phyloP scores from a whole-genome alignment of 2,888 invertebrate genomes.

The Sylvicola cinctus region DNA sequence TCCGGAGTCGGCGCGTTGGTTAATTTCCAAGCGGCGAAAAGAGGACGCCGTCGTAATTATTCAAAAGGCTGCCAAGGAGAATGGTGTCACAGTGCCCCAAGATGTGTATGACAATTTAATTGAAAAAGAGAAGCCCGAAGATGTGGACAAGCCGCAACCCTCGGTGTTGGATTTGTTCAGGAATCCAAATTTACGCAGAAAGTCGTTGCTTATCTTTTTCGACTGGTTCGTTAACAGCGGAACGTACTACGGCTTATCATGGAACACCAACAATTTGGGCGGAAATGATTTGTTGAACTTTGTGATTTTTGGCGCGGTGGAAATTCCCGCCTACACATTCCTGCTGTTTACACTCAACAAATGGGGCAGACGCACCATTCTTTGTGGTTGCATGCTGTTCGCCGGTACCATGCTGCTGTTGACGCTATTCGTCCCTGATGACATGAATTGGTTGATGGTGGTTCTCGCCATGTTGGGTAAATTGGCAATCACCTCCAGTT shows the following conservation, averaged over 20 bases:
- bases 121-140: constrained; percentile 18
- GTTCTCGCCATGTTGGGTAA: constrained; percentile 48
- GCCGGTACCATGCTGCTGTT: constrained; percentile 36
- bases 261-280: constrained; percentile 50
- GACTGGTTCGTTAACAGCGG: constrained; percentile 62
- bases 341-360: constrained; percentile 42
- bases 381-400: constrained; percentile 45
- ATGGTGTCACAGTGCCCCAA: constrained; percentile 34
- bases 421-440: constrained; percentile 33
- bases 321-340: constrained; percentile 50
- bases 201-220: constrained; percentile 46
- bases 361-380: constrained; percentile 45
- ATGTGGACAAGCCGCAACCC: constrained; percentile 18
- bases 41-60: constrained; percentile 39
- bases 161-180: constrained; percentile 37
- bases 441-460: constrained; percentile 32
- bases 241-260: constrained; percentile 57
- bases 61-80: constrained; percentile 39
- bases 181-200: constrained; percentile 40
- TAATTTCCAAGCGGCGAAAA: constrained; percentile 38
- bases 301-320: constrained; percentile 51
- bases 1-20: constrained; percentile 55
- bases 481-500: constrained; percentile 49
- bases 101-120: constrained; percentile 32
- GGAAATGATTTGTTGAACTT: constrained; percentile 55